A percentile compares a stretch with the other conserved stretches of the same genome.
Conservation (phyloP, 2,113 vertebrate genomes). For the Anolis sagrei region DNA sequence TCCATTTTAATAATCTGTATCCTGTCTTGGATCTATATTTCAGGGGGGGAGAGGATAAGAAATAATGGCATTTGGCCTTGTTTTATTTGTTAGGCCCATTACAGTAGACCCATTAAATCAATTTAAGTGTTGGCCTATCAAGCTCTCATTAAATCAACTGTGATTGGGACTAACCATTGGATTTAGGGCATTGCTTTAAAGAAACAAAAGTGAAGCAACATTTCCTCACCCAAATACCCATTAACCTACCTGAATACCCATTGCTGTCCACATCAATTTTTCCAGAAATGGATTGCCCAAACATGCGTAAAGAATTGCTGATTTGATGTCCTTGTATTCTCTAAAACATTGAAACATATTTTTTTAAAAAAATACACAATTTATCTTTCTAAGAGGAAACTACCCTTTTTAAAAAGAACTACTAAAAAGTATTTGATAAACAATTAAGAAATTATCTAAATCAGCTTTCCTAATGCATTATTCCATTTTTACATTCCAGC, state of each 20-base stretch:
- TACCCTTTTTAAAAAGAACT: not conserved
- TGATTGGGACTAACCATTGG: too few relatives aligned
- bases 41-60: not conserved
- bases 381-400: not conserved
- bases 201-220: slow-evolving; percentile 26
- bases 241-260: slow-evolving; percentile 84
- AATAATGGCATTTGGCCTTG: not conserved
- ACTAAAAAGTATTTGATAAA: not conserved
- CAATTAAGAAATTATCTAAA: slow-evolving; percentile 12
- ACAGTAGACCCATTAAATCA: not conserved
- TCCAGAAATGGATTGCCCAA: slow-evolving; percentile 88
- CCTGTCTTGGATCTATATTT: not conserved
- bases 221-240: not conserved
- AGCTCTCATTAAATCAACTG: too few relatives aligned
- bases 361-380: not conserved
- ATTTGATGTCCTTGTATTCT: slow-evolving; percentile 81
- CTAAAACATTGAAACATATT: slow-evolving; percentile 62
- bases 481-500: not conserved
- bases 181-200: not conserved
- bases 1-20: not conserved
- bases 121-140: too few relatives aligned
- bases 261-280: slow-evolving; percentile 86
- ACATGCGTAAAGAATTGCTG: slow-evolving; percentile 81
- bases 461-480: not conserved
- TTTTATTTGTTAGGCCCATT: not conserved